Evolutionary conservation across 1,140 invertebrate species (phyloP).

Genomic region (Lepidurus couesii): DNA sequence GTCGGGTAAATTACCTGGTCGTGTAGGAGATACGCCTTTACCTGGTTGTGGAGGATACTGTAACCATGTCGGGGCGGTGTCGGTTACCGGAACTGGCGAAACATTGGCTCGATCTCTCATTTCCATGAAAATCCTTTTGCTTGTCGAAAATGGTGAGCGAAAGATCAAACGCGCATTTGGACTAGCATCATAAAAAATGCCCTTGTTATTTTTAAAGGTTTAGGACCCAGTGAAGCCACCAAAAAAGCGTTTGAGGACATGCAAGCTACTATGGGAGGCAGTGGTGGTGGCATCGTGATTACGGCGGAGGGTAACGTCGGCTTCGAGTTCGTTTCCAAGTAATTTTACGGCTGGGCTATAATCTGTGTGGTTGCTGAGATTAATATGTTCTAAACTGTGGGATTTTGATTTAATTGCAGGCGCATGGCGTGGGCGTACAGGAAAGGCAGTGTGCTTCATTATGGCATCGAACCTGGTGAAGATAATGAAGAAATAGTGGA

Average conservation of each 20-base stretch:
- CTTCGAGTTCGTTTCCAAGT: slow-evolving; percentile 51
- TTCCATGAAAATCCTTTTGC: slow-evolving; percentile 61
- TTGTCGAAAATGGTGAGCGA: slow-evolving; percentile 54
- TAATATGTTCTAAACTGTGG: not conserved
- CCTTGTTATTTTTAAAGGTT: slow-evolving; percentile 36
- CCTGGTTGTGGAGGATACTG: slow-evolving; percentile 59
- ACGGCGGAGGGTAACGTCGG: slow-evolving; percentile 62
- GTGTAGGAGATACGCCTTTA: slow-evolving; percentile 49
- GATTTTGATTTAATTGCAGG: slow-evolving; percentile 48
- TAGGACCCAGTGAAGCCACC: slow-evolving; percentile 54
- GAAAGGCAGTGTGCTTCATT: slow-evolving; percentile 46
- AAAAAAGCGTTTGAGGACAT: slow-evolving; percentile 55
- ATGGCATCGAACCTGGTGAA: slow-evolving; percentile 20
- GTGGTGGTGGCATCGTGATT: slow-evolving; percentile 69
- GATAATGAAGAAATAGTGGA: not conserved
- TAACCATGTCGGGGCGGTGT: slow-evolving; percentile 61
- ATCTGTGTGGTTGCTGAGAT: not conserved
- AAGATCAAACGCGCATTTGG: slow-evolving; percentile 23
- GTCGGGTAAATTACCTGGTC: slow-evolving; percentile 47
- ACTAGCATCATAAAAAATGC: not conserved
- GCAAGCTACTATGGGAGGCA: slow-evolving; percentile 59
- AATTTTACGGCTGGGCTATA: not conserved
- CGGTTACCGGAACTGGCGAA: slow-evolving; percentile 70
- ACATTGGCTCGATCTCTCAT: slow-evolving; percentile 65
- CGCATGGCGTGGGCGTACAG: slow-evolving; percentile 74